Conservation (phyloP, 2,888 invertebrate species). For the Temnothorax ravouxi region DNA sequence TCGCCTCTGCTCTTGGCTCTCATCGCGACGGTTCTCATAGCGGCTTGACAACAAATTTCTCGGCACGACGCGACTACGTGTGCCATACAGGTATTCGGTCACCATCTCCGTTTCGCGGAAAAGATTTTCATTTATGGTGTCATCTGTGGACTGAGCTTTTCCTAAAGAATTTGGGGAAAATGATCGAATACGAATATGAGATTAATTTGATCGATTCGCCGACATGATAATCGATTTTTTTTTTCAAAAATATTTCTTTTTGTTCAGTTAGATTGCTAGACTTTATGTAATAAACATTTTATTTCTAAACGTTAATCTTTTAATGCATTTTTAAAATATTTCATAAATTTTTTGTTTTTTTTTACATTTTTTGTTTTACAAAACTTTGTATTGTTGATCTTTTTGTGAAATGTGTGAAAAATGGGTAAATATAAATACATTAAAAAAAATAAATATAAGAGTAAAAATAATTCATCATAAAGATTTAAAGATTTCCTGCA, state of each 20-base stretch:
- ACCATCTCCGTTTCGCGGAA: constrained; percentile 88
- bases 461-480: background rate
- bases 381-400: background rate
- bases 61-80: constrained; percentile 87
- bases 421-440: background rate
- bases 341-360: background rate
- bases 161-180: constrained; percentile 74
- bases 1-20: constrained; percentile 77
- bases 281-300: background rate
- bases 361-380: background rate
- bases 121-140: constrained; percentile 86
- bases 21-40: constrained; percentile 81
- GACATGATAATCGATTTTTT: background rate
- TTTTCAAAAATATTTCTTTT: background rate
- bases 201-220: background rate
- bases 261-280: background rate
- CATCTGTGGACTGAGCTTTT: constrained; percentile 84
- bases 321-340: background rate
- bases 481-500: background rate
- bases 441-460: background rate
- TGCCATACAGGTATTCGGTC: constrained; percentile 88
- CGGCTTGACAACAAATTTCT: constrained; percentile 86
- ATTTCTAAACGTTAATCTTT: background rate
- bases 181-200: background rate
- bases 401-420: constrained; percentile 1